Conservation (phyloP, 2,113 vertebrate species). For the Eclectus roratus region DNA sequence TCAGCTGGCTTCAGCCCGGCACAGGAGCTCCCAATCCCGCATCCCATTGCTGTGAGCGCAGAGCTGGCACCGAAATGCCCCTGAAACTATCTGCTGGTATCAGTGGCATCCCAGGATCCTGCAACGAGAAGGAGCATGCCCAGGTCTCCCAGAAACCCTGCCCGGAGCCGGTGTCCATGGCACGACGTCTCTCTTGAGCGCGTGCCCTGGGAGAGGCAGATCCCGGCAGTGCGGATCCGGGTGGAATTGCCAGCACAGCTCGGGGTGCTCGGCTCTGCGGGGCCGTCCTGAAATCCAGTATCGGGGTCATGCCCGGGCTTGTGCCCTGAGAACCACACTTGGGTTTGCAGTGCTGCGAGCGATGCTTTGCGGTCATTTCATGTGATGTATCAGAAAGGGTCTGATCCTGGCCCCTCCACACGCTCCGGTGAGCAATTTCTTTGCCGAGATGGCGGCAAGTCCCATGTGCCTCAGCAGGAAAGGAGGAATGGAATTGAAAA, state of each 20-base stretch:
- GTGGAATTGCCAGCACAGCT: background rate
- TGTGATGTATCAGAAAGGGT: background rate
- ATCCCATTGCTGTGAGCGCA: slow-evolving; percentile 38
- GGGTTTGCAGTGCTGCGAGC: slow-evolving; percentile 20
- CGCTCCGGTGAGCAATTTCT: rapidly evolving
- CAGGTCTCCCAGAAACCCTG: background rate
- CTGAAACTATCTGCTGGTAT: background rate
- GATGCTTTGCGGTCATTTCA: slow-evolving; percentile 2
- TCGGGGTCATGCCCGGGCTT: slow-evolving; percentile 36
- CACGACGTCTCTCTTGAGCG: background rate
- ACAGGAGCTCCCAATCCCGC: background rate
- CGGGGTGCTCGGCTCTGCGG: background rate
- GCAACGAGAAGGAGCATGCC: background rate
- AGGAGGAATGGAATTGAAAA: background rate
- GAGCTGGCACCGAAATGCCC: background rate
- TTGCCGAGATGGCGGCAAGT: background rate
- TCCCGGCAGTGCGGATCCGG: background rate
- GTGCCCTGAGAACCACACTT: background rate
- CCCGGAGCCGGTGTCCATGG: background rate
- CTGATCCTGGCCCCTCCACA: background rate
- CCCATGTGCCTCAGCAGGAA: background rate
- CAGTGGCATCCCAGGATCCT: background rate
- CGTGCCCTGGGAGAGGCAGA: background rate
- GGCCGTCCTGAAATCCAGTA: slow-evolving; percentile 26
- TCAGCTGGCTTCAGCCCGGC: background rate